Evolutionary conservation across 2,888 invertebrate genomes (phyloP).

Genomic region (Hipparchia sbordonii): DNA sequence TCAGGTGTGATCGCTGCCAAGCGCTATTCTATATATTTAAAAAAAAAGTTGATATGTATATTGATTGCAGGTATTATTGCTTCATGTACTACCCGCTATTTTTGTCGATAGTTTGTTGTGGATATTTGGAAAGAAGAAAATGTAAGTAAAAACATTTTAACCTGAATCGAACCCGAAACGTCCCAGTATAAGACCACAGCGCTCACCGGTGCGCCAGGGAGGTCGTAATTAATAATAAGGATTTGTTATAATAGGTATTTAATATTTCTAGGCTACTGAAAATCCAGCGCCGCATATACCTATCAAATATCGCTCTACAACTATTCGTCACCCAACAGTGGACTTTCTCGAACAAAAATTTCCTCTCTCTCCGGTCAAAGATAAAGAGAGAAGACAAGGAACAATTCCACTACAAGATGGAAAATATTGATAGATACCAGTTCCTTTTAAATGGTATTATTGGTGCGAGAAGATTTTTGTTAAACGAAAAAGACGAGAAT

Average conservation of each 20-base stretch:
- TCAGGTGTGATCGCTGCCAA: too few species aligned
- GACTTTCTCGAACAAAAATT: constrained; percentile 84
- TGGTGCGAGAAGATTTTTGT: constrained; percentile 83
- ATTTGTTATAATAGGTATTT: background rate
- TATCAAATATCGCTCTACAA: constrained; percentile 86
- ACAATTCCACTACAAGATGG: constrained; percentile 84
- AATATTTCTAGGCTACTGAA: constrained; percentile 85
- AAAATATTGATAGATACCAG: constrained; percentile 71
- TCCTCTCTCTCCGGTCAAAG: constrained; percentile 66
- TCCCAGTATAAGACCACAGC: too few species aligned
- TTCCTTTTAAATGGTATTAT: constrained; percentile 80
- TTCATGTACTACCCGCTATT: constrained; percentile 91
- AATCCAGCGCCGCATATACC: constrained; percentile 91
- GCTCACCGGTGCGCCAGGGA: too few species aligned
- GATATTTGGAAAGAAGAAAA: constrained; percentile 86
- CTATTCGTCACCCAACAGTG: constrained; percentile 91
- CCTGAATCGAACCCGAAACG: too few species aligned
- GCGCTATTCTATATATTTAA: background rate
- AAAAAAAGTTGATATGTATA: background rate
- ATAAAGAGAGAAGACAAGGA: constrained; percentile 76
- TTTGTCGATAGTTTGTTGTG: constrained; percentile 87
- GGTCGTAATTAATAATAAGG: too few species aligned
- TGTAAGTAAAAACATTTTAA: constrained; percentile 74
- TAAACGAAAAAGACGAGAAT: constrained; percentile 81
- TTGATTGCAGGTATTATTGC: constrained; percentile 81